phyloP scores from a whole-genome alignment of 2,113 vertebrate genomes.

The Tichodroma muraria region DNA sequence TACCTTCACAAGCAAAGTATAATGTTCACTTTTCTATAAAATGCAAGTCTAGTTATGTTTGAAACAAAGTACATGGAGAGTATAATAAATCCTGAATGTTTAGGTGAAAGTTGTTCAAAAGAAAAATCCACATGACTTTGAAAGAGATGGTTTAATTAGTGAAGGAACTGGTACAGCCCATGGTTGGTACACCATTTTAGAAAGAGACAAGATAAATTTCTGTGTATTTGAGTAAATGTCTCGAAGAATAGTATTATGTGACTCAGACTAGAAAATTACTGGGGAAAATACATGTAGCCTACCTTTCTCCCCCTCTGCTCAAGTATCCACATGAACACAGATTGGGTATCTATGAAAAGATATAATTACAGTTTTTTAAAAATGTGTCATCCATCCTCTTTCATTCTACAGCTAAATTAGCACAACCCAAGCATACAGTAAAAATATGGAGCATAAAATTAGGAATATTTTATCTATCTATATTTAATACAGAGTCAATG shows the following conservation, averaged over 20 bases:
- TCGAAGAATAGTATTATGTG: neutral
- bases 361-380: neutral
- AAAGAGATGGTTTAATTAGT: neutral
- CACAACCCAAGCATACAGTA: neutral
- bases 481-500: neutral
- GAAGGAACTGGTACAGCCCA: neutral
- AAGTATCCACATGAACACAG: neutral
- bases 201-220: neutral
- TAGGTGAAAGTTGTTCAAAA: neutral
- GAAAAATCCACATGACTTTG: neutral
- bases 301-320: neutral
- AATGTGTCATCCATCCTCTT: neutral
- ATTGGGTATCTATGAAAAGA: neutral
- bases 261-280: neutral
- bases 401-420: neutral
- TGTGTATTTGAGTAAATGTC: neutral
- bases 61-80: neutral
- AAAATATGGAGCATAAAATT: neutral
- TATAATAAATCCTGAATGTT: neutral
- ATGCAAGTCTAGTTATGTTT: constrained; percentile 1
- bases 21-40: constrained; percentile 6
- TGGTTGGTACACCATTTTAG: neutral
- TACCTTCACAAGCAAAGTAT: constrained; percentile 36
- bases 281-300: neutral
- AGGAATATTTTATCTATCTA: neutral